Conservation (phyloP, 2,797 vertebrate species). For the Okamejei kenojei region DNA sequence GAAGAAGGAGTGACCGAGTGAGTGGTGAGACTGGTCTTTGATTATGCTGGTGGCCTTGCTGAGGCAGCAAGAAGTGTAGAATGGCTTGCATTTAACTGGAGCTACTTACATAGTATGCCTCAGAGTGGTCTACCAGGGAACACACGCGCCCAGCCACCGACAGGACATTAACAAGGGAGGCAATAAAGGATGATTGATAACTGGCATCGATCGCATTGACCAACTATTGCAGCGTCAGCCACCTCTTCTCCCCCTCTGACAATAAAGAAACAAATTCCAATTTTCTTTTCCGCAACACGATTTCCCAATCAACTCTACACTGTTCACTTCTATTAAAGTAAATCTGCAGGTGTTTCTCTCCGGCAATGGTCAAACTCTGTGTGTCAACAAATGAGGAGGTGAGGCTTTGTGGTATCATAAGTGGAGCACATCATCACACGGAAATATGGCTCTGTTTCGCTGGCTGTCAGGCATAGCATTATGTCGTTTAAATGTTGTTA, state of each 20-base stretch:
- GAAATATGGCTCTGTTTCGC: background rate
- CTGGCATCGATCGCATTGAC: background rate
- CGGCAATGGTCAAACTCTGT: background rate
- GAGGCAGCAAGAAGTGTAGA: background rate
- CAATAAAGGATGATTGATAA: background rate
- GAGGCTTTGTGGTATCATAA: background rate
- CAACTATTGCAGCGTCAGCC: background rate
- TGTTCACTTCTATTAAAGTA: background rate
- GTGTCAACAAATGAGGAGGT: no score
- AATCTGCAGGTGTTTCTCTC: background rate
- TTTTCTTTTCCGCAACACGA: no score
- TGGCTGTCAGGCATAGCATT: background rate
- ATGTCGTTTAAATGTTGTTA: no score
- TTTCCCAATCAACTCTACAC: background rate
- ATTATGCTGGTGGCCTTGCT: no score
- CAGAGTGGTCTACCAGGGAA: background rate
- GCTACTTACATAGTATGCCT: background rate
- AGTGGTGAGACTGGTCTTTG: no score
- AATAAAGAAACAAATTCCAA: background rate
- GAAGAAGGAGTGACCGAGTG: no score
- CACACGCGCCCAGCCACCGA: no score
- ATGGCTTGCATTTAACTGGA: background rate
- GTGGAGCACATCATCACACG: background rate
- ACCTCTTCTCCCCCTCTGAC: background rate
- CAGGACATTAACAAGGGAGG: background rate